Evolutionary conservation across 2,888 invertebrate genomes (phyloP).

Genomic region (Boloria euphrosyne): DNA sequence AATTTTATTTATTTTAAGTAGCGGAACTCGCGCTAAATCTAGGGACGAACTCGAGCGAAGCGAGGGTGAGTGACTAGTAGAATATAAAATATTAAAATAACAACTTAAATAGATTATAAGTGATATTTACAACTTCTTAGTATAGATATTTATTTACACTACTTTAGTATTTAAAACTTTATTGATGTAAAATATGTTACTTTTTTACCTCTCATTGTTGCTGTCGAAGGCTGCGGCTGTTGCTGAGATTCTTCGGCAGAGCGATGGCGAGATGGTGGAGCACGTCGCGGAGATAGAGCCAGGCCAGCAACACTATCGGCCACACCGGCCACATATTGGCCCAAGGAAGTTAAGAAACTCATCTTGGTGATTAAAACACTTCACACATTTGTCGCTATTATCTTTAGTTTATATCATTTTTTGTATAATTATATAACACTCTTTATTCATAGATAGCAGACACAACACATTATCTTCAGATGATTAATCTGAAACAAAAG

Average conservation of each 20-base stretch:
- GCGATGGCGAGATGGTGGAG: constrained; percentile 86
- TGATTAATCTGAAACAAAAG: too few species aligned
- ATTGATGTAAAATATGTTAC: background rate
- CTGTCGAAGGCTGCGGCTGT: constrained; percentile 57
- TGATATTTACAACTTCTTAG: background rate
- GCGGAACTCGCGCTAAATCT: too few species aligned
- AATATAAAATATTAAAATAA: background rate
- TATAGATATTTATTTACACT: too few species aligned
- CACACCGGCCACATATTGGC: constrained; percentile 92
- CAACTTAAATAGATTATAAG: background rate
- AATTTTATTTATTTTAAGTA: too few species aligned
- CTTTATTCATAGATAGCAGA: too few species aligned
- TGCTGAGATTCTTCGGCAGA: constrained; percentile 79
- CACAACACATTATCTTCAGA: too few species aligned
- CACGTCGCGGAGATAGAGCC: constrained; percentile 88
- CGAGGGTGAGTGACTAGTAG: too few species aligned
- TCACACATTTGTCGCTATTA: constrained; percentile 27
- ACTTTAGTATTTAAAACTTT: background rate
- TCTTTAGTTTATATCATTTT: background rate
- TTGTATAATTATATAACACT: too few species aligned
- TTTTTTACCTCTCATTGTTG: constrained; percentile 47
- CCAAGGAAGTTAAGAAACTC: constrained; percentile 93
- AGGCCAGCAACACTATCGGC: constrained; percentile 92
- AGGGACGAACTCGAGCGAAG: too few species aligned
- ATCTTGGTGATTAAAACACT: constrained; percentile 68